Percentiles rank a stretch among this genome's conserved stretches.
Conservation (phyloP, 2,113 vertebrate species). For the Hippocampus guttulatus region DNA sequence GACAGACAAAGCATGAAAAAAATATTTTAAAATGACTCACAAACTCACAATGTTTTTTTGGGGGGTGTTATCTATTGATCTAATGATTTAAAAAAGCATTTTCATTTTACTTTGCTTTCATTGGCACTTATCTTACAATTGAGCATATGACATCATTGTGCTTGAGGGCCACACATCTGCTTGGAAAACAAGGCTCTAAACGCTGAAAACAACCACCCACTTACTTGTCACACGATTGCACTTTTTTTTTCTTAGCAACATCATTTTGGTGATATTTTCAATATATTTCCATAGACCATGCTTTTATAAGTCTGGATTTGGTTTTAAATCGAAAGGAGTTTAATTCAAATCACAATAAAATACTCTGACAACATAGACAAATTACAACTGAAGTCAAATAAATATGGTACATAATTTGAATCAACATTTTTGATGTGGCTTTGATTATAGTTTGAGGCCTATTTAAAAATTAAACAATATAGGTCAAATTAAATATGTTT, state of each 20-base stretch:
- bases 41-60: background rate
- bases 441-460: background rate
- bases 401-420: too few species aligned
- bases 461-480: background rate
- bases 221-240: slow-evolving; percentile 24
- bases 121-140: background rate
- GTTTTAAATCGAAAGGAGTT: background rate
- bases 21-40: background rate
- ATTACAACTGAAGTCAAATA: too few species aligned
- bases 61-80: background rate
- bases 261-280: background rate
- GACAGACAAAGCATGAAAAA: slow-evolving; percentile 17
- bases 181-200: background rate
- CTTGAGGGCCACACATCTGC: slow-evolving; percentile 4
- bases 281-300: background rate
- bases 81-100: background rate
- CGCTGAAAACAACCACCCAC: slow-evolving; percentile 19
- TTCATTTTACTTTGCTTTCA: background rate
- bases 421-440: background rate
- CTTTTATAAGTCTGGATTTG: slow-evolving; percentile 6
- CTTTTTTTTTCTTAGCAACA: slow-evolving; percentile 10
- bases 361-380: too few species aligned
- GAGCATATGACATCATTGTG: slow-evolving; percentile 2
- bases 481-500: background rate
- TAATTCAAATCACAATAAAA: background rate